Percentiles rank a stretch among this genome's conserved stretches.
Conservation (phyloP, 1,140 invertebrate species). For the Eueides isabella region DNA sequence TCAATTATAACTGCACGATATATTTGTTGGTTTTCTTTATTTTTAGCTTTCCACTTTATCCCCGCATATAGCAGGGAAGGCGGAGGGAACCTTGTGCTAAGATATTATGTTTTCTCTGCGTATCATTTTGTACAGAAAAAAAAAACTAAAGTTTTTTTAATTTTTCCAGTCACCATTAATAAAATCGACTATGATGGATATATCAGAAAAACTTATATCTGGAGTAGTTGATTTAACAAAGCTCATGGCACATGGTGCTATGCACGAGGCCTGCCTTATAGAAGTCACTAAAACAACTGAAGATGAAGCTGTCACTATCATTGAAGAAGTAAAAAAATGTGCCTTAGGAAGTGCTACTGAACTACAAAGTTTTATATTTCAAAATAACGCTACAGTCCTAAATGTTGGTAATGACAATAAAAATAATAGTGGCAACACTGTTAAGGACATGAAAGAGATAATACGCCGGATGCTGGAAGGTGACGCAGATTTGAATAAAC, state of each 20-base stretch:
- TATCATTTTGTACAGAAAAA: no score
- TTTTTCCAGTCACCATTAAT: conserved; percentile 68
- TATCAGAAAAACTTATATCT: conserved; percentile 63
- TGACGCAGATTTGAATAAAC: conserved; percentile 44
- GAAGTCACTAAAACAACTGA: conserved; percentile 69
- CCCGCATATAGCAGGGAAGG: not conserved
- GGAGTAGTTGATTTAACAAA: conserved; percentile 69
- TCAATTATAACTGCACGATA: not conserved
- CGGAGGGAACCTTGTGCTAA: not conserved
- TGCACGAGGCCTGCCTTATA: conserved; percentile 76
- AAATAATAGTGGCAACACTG: conserved; percentile 36
- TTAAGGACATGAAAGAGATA: conserved; percentile 53
- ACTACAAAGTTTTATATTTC: conserved; percentile 49
- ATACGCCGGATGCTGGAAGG: conserved; percentile 56
- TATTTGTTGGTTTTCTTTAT: not conserved
- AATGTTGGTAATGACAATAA: conserved; percentile 45
- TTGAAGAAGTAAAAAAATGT: conserved; percentile 55
- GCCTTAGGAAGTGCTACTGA: conserved; percentile 52
- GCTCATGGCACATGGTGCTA: conserved; percentile 70
- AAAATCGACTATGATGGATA: conserved; percentile 72
- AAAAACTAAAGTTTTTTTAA: no score
- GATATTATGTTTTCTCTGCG: not conserved
- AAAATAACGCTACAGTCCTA: conserved; percentile 66
- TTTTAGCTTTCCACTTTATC: not conserved
- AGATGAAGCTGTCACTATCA: conserved; percentile 60